Evolutionary conservation across 37 sponge, comb jelly and placozoan species (phyloP).

Genomic region (Hormiphora californensis): DNA sequence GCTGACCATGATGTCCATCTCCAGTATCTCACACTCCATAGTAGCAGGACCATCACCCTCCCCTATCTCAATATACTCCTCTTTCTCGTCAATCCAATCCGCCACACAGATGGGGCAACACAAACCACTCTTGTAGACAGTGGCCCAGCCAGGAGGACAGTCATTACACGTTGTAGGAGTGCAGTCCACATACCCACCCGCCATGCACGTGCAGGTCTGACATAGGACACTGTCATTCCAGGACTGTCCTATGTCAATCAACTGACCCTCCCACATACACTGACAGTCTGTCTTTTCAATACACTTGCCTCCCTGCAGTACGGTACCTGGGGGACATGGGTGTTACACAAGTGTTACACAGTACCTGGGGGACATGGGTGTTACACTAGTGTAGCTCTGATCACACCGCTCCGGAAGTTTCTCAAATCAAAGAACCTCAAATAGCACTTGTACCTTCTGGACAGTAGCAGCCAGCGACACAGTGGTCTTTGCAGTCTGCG

Average conservation of each 20-base stretch:
- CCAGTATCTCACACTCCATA: background rate
- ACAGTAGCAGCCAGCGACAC: conserved; percentile 14
- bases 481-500: background rate
- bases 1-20: background rate
- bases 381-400: too few relatives aligned
- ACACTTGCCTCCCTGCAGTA: conserved; percentile 2
- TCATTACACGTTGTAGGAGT: background rate
- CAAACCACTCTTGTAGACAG: background rate
- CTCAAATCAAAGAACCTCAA: too few relatives aligned
- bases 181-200: conserved; percentile 5
- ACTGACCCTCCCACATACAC: conserved; percentile 31
- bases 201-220: conserved; percentile 26
- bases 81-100: conserved; percentile 45
- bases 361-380: background rate
- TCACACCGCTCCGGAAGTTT: too few relatives aligned
- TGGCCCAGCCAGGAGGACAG: background rate
- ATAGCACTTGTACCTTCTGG: conserved; percentile 34
- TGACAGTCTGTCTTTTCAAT: conserved; percentile 28
- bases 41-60: conserved; percentile 14
- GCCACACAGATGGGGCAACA: conserved; percentile 51
- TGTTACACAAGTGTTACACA: background rate
- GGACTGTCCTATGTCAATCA: background rate
- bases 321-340: background rate
- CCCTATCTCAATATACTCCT: conserved; percentile 5
- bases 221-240: conserved; percentile 34